These are phyloP conservation scores for Heliconius erato DNA, from an alignment of 2,888 invertebrate genomes.

Conservation along the genomic window DNA sequence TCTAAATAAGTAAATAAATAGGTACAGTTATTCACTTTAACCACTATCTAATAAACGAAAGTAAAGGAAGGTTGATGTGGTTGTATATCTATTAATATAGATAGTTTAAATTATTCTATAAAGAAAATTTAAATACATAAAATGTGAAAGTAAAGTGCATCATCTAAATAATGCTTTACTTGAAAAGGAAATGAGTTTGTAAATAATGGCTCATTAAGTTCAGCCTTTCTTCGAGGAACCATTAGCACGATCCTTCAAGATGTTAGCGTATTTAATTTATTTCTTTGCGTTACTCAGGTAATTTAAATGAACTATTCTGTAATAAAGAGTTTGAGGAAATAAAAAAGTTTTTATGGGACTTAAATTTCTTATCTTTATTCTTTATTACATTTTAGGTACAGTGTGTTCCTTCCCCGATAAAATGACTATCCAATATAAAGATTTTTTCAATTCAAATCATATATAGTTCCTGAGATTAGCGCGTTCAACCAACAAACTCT, in stretches of 20 bases:
- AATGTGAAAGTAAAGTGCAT: conserved; percentile 39
- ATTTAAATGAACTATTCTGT: background rate
- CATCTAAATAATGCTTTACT: conserved; percentile 44
- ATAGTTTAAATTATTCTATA: background rate
- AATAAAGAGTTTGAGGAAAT: background rate
- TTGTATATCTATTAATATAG: background rate
- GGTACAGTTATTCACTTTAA: background rate
- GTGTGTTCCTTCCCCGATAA: background rate
- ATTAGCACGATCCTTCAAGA: conserved; percentile 45
- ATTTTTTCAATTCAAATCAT: no score
- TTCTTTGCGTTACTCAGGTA: conserved; percentile 23
- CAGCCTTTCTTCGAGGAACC: conserved; percentile 38
- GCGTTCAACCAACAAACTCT: no score
- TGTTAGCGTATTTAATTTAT: conserved; percentile 37
- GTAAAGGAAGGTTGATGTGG: background rate
- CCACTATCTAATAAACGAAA: background rate
- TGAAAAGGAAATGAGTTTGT: conserved; percentile 47
- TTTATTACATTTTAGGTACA: background rate
- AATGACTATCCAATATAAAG: no score
- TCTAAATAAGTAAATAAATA: background rate
- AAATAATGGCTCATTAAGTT: conserved; percentile 48
- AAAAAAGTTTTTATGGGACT: background rate
- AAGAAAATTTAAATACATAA: conserved; percentile 4
- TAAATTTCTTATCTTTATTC: background rate
- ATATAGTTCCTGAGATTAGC: no score